Evolutionary conservation across 2,888 invertebrate genomes (phyloP).

Genomic region (Sesia apiformis): DNA sequence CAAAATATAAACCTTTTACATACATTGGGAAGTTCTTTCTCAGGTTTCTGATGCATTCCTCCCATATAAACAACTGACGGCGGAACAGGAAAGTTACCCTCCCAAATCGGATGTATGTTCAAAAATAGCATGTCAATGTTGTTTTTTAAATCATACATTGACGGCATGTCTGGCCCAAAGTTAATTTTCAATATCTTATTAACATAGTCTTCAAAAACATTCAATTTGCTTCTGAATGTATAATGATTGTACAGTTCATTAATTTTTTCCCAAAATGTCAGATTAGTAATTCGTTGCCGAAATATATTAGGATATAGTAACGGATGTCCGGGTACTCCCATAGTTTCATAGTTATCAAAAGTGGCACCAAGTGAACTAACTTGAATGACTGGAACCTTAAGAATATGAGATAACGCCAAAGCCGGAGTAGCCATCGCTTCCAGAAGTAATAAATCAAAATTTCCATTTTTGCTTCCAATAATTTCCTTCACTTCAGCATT

Average conservation of each 20-base stretch:
- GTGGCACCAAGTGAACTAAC: conserved; percentile 29
- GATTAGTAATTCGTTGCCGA: conserved; percentile 16
- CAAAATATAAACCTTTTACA: background rate
- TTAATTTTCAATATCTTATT: conserved; percentile 12
- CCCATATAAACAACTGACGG: conserved; percentile 46
- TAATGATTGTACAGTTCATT: conserved; percentile 12
- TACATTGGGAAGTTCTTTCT: conserved; percentile 41
- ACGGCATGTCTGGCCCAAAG: conserved; percentile 22
- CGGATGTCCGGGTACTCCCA: conserved; percentile 26
- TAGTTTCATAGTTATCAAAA: conserved; percentile 11
- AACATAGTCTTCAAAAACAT: conserved; percentile 7
- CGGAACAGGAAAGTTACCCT: conserved; percentile 36
- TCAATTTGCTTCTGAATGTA: conserved; percentile 4
- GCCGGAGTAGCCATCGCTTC: conserved; percentile 24
- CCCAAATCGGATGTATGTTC: conserved; percentile 44
- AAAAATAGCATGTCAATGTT: conserved; percentile 44
- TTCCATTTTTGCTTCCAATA: conserved; percentile 2
- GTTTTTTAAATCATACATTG: conserved; percentile 17
- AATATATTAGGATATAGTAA: conserved; percentile 20
- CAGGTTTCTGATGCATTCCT: conserved; percentile 37
- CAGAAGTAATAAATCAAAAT: conserved; percentile 29
- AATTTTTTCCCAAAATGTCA: conserved; percentile 26
- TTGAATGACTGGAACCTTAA: conserved; percentile 33
- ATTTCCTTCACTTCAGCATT: conserved; percentile 5
- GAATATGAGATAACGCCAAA: conserved; percentile 24